Percentiles rank a stretch among this genome's conserved stretches.
These are phyloP conservation scores for Rhabdomys pumilio DNA, from an alignment of 2,797 vertebrate genomes.

Conservation along the genomic window DNA sequence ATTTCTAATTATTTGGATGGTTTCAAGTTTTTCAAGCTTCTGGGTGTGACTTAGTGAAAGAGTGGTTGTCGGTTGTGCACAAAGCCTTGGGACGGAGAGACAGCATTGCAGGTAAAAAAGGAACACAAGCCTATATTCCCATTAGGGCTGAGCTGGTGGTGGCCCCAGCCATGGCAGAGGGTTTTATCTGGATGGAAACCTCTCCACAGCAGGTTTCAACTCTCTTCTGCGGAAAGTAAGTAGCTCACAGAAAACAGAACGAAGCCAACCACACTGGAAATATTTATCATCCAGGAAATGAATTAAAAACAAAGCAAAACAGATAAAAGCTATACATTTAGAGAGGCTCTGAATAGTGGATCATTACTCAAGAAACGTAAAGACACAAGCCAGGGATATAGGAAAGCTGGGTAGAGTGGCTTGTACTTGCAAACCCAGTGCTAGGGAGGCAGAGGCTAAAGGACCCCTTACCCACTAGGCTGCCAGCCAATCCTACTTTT, in stretches of 20 bases:
- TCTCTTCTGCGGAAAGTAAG: slow-evolving; percentile 28
- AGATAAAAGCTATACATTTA: background rate
- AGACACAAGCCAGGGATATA: background rate
- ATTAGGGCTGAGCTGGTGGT: background rate
- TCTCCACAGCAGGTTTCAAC: background rate
- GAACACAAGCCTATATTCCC: background rate
- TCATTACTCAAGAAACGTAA: slow-evolving; percentile 9
- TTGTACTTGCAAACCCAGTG: background rate
- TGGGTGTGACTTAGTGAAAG: background rate
- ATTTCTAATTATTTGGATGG: slow-evolving; percentile 36
- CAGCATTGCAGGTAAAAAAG: background rate
- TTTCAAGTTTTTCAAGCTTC: background rate
- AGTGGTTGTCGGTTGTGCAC: background rate
- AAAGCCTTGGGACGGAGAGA: background rate
- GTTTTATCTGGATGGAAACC: slow-evolving; percentile 37
- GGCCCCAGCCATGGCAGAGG: background rate
- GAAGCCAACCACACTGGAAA: slow-evolving; percentile 11
- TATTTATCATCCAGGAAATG: background rate
- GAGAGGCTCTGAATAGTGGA: slow-evolving; percentile 13
- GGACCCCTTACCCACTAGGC: background rate
- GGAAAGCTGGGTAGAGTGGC: too few relatives aligned
- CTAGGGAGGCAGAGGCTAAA: background rate
- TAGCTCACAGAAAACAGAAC: slow-evolving; percentile 5
- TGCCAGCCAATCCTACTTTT: background rate
- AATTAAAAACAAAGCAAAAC: background rate